A percentile compares a stretch with the other conserved stretches of the same genome.
These are phyloP conservation scores for Rallus limicola DNA, from an alignment of 2,113 vertebrate genomes.

Conservation along the genomic window DNA sequence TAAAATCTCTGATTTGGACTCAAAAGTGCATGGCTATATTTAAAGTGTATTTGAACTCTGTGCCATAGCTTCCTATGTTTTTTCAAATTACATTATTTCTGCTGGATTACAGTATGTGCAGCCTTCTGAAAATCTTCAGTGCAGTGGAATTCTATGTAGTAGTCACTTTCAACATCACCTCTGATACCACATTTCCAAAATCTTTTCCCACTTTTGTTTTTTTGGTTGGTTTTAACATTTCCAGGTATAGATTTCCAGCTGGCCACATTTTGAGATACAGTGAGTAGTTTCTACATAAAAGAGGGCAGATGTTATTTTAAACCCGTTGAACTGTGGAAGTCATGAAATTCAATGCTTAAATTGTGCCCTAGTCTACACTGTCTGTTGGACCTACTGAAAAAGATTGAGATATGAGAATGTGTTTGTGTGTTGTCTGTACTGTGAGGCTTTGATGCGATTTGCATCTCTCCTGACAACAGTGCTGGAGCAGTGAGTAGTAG, in stretches of 20 bases:
- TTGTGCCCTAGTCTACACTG: background rate
- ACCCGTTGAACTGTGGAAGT: background rate
- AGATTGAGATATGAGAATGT: background rate
- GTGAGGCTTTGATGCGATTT: background rate
- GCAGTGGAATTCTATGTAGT: background rate
- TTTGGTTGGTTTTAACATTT: background rate
- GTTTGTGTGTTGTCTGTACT: background rate
- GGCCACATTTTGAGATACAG: background rate
- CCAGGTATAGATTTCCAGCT: background rate
- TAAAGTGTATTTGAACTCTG: background rate
- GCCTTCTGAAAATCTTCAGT: background rate
- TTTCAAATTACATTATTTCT: background rate
- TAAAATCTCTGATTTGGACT: background rate
- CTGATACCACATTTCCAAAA: background rate
- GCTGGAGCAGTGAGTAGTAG: background rate
- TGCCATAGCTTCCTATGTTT: background rate
- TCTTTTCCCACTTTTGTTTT: too few relatives aligned
- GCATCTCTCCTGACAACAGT: background rate
- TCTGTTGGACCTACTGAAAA: background rate
- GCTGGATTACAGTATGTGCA: background rate
- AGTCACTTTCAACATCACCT: background rate
- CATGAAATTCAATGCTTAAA: background rate
- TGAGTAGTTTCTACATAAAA: background rate
- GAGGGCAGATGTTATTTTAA: background rate
- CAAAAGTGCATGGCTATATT: background rate